A percentile compares a stretch with the other conserved stretches of the same genome.
Evolutionary conservation across 2,888 invertebrate species (phyloP).

Genomic region (Ophion obscuratus): DNA sequence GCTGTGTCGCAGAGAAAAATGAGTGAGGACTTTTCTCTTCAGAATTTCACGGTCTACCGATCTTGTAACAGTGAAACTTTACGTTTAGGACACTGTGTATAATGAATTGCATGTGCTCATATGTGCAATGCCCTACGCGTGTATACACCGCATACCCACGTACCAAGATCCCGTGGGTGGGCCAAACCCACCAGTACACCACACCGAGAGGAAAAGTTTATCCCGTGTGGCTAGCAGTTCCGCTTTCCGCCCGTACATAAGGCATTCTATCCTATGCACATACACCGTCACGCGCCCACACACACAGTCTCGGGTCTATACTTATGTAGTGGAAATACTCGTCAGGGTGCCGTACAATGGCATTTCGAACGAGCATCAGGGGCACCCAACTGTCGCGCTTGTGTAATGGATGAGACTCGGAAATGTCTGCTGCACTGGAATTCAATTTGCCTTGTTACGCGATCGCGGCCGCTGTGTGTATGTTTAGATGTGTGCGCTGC

Average conservation of each 20-base stretch:
- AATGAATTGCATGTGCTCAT: conserved; percentile 27
- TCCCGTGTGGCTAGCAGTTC: conserved; percentile 56
- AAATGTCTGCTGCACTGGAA: conserved; percentile 63
- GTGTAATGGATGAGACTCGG: conserved; percentile 66
- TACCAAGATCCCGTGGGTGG: conserved; percentile 50
- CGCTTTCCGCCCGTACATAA: conserved; percentile 60
- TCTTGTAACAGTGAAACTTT: neutral
- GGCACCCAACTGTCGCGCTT: conserved; percentile 63
- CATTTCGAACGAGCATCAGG: conserved; percentile 65
- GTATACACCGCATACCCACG: conserved; percentile 12
- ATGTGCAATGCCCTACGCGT: conserved; percentile 26
- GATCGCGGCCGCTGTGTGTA: conserved; percentile 31
- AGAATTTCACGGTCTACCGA: neutral
- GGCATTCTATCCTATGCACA: conserved; percentile 23
- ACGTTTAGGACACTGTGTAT: neutral
- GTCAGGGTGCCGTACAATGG: conserved; percentile 54
- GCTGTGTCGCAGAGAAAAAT: neutral
- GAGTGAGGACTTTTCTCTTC: neutral
- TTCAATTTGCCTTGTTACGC: conserved; percentile 64
- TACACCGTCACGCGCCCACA: conserved; percentile 4
- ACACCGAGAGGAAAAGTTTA: conserved; percentile 64
- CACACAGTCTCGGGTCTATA: conserved; percentile 10
- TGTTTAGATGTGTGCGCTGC: conserved; percentile 17
- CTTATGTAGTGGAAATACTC: conserved; percentile 13
- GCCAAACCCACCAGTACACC: conserved; percentile 26